A percentile compares a stretch with the other conserved stretches of the same genome.
Conservation (phyloP, 1,140 invertebrate genomes). For the Sycophila sp. region DNA sequence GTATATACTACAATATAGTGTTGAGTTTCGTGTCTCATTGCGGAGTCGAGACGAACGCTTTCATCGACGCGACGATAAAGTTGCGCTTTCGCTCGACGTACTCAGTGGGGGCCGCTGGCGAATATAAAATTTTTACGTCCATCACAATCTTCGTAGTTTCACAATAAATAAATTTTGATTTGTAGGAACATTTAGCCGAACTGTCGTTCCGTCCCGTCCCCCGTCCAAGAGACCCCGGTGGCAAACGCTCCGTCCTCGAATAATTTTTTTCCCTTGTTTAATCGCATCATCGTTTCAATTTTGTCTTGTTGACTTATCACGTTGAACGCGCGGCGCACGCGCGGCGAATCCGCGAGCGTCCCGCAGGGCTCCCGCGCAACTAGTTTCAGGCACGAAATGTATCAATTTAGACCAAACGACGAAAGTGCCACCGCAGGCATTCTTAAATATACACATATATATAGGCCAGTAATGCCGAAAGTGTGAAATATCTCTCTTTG, state of each 20-base stretch:
- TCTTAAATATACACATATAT: conserved; percentile 28
- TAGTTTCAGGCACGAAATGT: conserved; percentile 40
- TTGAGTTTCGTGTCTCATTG: not conserved
- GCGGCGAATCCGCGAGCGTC: not conserved
- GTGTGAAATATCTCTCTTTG: conserved; percentile 38
- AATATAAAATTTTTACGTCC: conserved; percentile 41
- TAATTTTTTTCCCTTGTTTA: not conserved
- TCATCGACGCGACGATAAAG: too few relatives aligned
- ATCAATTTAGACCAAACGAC: conserved; percentile 43
- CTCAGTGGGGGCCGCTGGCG: conserved; percentile 31
- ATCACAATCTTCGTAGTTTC: conserved; percentile 40
- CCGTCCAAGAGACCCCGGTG: conserved; percentile 29
- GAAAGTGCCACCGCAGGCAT: conserved; percentile 36
- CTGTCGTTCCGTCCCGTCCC: conserved; percentile 37
- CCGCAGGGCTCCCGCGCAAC: conserved; percentile 9
- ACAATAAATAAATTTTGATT: conserved; percentile 42
- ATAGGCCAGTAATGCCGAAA: conserved; percentile 42
- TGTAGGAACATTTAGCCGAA: conserved; percentile 39
- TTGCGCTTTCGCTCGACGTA: conserved; percentile 27
- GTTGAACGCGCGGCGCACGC: not conserved
- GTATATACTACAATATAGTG: conserved; percentile 26
- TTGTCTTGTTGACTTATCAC: not conserved
- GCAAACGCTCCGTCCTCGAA: too few relatives aligned
- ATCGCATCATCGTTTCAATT: not conserved
- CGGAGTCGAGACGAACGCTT: conserved; percentile 1